phyloP scores from a whole-genome alignment of 2,888 invertebrate species.

The Ferdinandea cuprea region DNA sequence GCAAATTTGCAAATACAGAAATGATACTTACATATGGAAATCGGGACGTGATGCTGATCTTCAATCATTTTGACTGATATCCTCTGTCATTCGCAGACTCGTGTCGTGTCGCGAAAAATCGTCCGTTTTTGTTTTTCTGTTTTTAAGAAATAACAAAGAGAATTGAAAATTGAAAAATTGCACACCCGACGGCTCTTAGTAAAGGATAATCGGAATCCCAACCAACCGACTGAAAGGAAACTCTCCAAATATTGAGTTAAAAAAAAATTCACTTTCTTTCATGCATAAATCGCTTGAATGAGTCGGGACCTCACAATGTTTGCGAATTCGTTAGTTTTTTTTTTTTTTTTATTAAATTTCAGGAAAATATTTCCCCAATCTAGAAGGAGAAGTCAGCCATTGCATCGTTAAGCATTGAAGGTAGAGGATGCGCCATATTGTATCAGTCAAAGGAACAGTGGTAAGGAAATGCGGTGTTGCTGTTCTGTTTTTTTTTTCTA shows the following conservation, averaged over 20 bases:
- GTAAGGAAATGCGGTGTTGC: no score
- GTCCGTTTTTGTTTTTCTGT: no score
- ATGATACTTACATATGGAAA: conserved; percentile 82
- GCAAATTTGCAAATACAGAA: conserved; percentile 9
- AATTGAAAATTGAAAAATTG: conserved; percentile 1
- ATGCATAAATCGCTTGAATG: conserved; percentile 64
- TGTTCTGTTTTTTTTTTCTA: not conserved
- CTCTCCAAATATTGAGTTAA: conserved; percentile 66
- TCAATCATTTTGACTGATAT: conserved; percentile 79
- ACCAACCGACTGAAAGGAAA: conserved; percentile 71
- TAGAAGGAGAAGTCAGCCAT: conserved; percentile 70
- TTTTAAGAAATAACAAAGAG: not conserved
- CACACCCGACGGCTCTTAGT: conserved; percentile 81
- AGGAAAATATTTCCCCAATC: conserved; percentile 42
- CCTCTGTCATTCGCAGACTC: not conserved
- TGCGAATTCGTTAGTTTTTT: conserved; percentile 33
- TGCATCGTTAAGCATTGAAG: conserved; percentile 40
- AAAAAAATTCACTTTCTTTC: conserved; percentile 63
- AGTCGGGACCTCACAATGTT: conserved; percentile 49
- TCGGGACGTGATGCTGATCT: conserved; percentile 82
- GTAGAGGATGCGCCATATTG: conserved; percentile 63
- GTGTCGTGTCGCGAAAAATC: not conserved
- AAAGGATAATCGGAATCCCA: conserved; percentile 64
- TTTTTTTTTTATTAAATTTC: not conserved
- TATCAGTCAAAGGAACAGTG: conserved; percentile 7